Conservation (phyloP, 2,113 vertebrate species). For the Scolopax mira region DNA sequence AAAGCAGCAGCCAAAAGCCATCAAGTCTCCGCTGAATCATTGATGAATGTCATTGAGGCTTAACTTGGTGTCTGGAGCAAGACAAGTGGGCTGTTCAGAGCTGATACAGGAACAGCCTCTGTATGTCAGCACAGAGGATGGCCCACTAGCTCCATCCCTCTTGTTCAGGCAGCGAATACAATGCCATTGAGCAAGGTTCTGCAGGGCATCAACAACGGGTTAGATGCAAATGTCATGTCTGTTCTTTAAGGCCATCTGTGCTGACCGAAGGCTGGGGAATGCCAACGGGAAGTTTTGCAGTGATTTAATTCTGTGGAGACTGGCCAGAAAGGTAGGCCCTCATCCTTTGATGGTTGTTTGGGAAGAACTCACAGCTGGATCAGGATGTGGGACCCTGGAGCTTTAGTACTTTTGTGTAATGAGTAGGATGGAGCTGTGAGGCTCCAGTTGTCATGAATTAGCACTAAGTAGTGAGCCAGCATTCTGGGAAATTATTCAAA, state of each 20-base stretch:
- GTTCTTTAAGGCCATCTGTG: background rate
- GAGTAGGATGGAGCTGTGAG: background rate
- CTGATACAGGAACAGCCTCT: background rate
- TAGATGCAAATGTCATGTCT: background rate
- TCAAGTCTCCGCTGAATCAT: background rate
- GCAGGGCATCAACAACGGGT: background rate
- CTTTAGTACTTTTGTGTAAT: background rate
- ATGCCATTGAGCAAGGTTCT: background rate
- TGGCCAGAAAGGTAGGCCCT: background rate
- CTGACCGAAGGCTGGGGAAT: background rate
- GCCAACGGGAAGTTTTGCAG: background rate
- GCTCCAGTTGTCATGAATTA: background rate
- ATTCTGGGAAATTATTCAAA: background rate
- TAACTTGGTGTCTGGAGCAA: background rate
- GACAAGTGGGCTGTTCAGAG: background rate
- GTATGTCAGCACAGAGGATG: background rate
- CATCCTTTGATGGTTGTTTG: background rate
- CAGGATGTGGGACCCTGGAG: background rate
- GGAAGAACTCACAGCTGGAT: background rate
- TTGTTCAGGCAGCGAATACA: background rate
- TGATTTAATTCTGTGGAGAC: background rate
- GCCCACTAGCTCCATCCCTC: background rate
- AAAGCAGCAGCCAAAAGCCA: conserved; percentile 1
- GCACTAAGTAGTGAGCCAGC: background rate
- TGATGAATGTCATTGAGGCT: background rate